phyloP scores from a whole-genome alignment of 2,113 vertebrate genomes.

The Leptosomus discolor region DNA sequence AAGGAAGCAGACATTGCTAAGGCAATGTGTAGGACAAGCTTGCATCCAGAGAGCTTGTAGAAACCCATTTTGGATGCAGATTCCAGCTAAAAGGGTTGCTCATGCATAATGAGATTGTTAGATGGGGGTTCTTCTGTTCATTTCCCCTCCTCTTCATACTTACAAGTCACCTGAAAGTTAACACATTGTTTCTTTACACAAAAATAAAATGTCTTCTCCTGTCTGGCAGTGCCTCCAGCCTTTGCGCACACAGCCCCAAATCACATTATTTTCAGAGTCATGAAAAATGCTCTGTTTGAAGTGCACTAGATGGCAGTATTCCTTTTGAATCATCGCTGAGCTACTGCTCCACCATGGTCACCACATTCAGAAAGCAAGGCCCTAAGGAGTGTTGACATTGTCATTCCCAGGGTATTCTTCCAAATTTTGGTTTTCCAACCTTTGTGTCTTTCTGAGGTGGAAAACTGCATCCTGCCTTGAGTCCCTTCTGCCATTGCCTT shows the following conservation, averaged over 20 bases:
- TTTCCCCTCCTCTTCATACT: neutral
- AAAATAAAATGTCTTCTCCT: neutral
- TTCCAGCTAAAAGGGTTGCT: neutral
- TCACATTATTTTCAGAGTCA: neutral
- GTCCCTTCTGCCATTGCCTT: neutral
- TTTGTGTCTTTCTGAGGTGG: neutral
- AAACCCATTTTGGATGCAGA: neutral
- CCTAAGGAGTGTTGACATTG: neutral
- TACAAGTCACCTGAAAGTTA: neutral
- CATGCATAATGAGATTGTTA: neutral
- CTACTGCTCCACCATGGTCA: neutral
- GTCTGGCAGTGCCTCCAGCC: neutral
- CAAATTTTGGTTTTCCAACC: neutral
- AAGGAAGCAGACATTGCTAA: neutral
- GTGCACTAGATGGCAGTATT: constrained; percentile 64
- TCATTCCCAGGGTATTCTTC: neutral
- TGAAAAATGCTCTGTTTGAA: neutral
- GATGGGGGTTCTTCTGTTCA: neutral
- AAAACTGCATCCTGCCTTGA: neutral
- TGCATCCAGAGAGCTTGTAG: neutral
- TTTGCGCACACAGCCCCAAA: neutral
- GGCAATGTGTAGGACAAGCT: neutral
- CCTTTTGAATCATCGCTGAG: neutral
- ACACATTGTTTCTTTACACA: neutral
- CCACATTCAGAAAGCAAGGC: neutral